Conservation (phyloP, 2,888 invertebrate genomes). For the Clostera curtula region DNA sequence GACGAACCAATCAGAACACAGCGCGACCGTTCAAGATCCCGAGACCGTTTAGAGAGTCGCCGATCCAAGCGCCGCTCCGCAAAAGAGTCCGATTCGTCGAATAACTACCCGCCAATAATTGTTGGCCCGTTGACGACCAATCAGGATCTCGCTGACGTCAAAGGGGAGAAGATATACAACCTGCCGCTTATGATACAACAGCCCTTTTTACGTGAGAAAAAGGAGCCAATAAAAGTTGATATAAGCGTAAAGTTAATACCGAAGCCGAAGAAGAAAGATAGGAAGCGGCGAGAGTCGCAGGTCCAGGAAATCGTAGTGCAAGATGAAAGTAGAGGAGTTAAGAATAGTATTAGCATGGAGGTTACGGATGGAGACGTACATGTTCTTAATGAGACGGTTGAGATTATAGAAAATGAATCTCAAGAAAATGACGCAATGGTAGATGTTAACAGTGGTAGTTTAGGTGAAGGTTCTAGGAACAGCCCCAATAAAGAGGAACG, state of each 20-base stretch:
- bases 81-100: constrained; percentile 77
- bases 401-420: constrained; percentile 32
- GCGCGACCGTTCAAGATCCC: constrained; percentile 64
- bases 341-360: constrained; percentile 64
- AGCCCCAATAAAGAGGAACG: constrained; percentile 5
- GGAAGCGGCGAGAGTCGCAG: constrained; percentile 45
- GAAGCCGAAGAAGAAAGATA: constrained; percentile 68
- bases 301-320: constrained; percentile 39
- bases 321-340: constrained; percentile 47
- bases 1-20: constrained; percentile 76
- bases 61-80: constrained; percentile 65
- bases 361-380: constrained; percentile 52
- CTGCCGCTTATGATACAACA: constrained; percentile 73
- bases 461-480: constrained; percentile 13
- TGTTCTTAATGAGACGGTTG: constrained; percentile 49
- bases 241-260: constrained; percentile 85
- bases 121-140: constrained; percentile 69
- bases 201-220: constrained; percentile 77
- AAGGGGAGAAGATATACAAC: constrained; percentile 62
- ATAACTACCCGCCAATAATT: constrained; percentile 61
- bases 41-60: constrained; percentile 48
- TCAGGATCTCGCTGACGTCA: constrained; percentile 62
- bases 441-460: constrained; percentile 14
- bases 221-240: constrained; percentile 85
- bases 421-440: constrained; percentile 15